These are phyloP conservation scores for Bombus superbus DNA, from an alignment of 1,140 invertebrate species.

Conservation along the genomic window DNA sequence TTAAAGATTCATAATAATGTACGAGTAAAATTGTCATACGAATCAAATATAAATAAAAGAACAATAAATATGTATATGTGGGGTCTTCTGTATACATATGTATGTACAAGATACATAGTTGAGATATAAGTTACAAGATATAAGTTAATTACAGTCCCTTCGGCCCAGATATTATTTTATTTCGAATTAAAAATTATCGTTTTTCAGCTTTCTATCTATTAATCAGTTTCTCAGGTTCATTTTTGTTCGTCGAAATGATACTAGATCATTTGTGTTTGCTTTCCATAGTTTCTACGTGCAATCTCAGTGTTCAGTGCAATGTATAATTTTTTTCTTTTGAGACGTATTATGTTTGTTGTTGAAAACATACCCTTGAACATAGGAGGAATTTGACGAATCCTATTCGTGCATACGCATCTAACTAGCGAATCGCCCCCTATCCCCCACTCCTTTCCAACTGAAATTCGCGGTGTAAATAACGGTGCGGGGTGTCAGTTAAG, in stretches of 20 bases:
- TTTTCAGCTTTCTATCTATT: background rate
- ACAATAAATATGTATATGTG: background rate
- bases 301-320: background rate
- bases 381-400: background rate
- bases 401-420: background rate
- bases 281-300: background rate
- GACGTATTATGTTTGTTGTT: background rate
- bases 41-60: background rate
- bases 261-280: too few relatives aligned
- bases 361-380: too few relatives aligned
- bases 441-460: background rate
- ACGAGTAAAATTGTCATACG: background rate
- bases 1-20: too few relatives aligned
- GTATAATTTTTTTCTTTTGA: background rate
- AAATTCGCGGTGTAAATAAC: background rate
- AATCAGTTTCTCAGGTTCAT: background rate
- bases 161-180: background rate
- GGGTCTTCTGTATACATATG: background rate
- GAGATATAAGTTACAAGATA: too few relatives aligned
- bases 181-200: background rate
- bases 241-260: background rate
- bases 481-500: background rate
- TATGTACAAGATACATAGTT: background rate
- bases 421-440: background rate
- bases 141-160: background rate